A percentile compares a stretch with the other conserved stretches of the same genome.
Evolutionary conservation across 2,113 vertebrate species (phyloP).

Genomic region (Oplegnathus fasciatus): DNA sequence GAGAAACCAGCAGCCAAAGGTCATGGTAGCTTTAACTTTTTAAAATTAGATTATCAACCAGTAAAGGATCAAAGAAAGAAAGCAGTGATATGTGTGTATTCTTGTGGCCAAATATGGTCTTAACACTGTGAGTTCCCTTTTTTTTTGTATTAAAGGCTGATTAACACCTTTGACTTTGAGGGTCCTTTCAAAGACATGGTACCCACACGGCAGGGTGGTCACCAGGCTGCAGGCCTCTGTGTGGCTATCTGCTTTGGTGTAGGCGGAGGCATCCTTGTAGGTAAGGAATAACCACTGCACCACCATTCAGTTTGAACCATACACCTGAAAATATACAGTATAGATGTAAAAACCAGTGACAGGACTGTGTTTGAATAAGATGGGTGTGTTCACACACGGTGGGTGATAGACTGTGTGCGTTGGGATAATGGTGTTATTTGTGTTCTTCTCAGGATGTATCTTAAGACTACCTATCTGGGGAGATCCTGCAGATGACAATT

Average conservation of each 20-base stretch:
- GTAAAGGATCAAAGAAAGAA: not conserved
- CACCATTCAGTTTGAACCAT: not conserved
- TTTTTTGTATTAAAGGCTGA: conserved; percentile 80
- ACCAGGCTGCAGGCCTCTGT: conserved; percentile 90
- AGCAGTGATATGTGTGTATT: not conserved
- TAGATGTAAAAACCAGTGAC: not conserved
- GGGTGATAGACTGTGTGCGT: not conserved
- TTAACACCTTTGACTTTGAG: conserved; percentile 85
- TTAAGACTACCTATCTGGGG: conserved; percentile 94
- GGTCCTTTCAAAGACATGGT: conserved; percentile 48
- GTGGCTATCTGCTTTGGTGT: conserved; percentile 92
- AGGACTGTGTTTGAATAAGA: not conserved
- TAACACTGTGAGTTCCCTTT: not conserved
- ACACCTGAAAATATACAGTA: not conserved
- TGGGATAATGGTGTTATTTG: not conserved
- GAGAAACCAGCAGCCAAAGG: not conserved
- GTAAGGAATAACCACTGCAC: conserved; percentile 79
- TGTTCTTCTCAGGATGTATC: conserved; percentile 85
- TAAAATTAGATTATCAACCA: not conserved
- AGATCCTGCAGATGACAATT: conserved; percentile 90
- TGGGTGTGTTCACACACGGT: not conserved
- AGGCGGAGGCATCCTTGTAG: conserved; percentile 90
- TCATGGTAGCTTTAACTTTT: not conserved
- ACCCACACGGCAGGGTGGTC: conserved; percentile 86
- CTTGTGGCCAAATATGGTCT: not conserved